Base-by-base conservation (phyloP, 2,113 vertebrate species). In the Percina caprodes region DNA sequence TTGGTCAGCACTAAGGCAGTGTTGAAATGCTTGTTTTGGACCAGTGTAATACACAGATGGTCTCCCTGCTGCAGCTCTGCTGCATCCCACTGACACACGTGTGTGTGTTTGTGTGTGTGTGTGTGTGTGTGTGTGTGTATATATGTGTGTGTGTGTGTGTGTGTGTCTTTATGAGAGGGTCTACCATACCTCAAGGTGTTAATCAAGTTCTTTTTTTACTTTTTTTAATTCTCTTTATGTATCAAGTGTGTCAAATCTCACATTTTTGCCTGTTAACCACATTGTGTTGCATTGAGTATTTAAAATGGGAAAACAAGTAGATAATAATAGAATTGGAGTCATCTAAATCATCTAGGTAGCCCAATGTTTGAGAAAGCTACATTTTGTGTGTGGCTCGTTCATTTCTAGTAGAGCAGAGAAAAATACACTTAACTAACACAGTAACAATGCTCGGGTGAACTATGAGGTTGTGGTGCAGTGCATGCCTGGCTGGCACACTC, bases 1-100 rank as follows among this genome's bases (percentile, higher is more conserved):
- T 81, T 74, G 79, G 18, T 84, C 83, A 61, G 55, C 55, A 71
- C 33, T 16, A 14, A 71, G 55, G 58, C 83, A 24, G 66, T 58
- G 72, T 75, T 55, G 55, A 69, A 46, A 83, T 58, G 39, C 69
- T 82, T 71, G 82, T 65, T 84, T 91, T 91, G 90, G 89, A 92
- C 61, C 48, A 58, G 73, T 87, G 67, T 65, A 71, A 79, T 58
- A 67, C 91, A 92, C 94, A 95, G 94, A 95, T 95, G 94, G 95
- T 88, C 75, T 91, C 93, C 60, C 92, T 80, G 86, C 91, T 91
- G 93, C 89, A 91, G 82, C 46, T 82, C 70, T 69, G 69, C 67
- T 68, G 74, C 85, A 68, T 83, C 90, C 86, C 66, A 83, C 83
- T 79, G 75, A 83, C 63, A 73, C n/a, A 2, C 24, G 18, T 45